Conservation (phyloP, 2,888 invertebrate genomes). For the Lydus trimaculatus region DNA sequence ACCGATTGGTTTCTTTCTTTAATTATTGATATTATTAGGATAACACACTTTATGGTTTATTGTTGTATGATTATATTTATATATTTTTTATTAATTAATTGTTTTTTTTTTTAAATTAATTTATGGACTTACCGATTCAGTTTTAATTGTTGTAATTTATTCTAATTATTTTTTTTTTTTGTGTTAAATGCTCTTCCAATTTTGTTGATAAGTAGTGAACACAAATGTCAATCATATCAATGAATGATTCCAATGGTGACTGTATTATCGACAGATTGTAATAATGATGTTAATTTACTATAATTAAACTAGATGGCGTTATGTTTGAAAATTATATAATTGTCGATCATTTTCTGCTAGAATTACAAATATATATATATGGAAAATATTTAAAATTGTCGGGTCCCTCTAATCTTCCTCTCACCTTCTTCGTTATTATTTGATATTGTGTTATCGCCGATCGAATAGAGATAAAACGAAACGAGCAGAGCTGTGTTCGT, state of each 20-base stretch:
- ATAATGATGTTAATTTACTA: not conserved
- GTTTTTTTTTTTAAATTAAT: not conserved
- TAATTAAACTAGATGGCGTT: not conserved
- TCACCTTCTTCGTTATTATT: too few species aligned
- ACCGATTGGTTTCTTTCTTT: not conserved
- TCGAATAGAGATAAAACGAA: too few species aligned
- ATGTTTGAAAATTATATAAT: too few species aligned
- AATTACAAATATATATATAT: too few species aligned
- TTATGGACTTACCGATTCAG: not conserved
- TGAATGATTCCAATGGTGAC: slow-evolving; percentile 16
- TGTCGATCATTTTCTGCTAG: too few species aligned
- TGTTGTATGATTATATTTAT: not conserved
- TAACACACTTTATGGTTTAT: too few species aligned
- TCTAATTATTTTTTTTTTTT: not conserved
- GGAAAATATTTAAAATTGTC: too few species aligned
- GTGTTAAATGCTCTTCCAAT: slow-evolving; percentile 12
- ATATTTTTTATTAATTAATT: not conserved
- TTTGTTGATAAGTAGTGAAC: slow-evolving; percentile 32
- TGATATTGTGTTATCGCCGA: too few species aligned
- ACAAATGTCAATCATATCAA: slow-evolving; percentile 33
- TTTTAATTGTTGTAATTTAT: not conserved
- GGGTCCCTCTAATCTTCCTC: too few species aligned
- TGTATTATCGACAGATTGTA: slow-evolving; percentile 19
- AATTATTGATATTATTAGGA: not conserved
- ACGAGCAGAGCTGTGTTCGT: too few species aligned